Conservation (phyloP, 2,797 vertebrate species). For the Phaenicophaeus curvirostris region DNA sequence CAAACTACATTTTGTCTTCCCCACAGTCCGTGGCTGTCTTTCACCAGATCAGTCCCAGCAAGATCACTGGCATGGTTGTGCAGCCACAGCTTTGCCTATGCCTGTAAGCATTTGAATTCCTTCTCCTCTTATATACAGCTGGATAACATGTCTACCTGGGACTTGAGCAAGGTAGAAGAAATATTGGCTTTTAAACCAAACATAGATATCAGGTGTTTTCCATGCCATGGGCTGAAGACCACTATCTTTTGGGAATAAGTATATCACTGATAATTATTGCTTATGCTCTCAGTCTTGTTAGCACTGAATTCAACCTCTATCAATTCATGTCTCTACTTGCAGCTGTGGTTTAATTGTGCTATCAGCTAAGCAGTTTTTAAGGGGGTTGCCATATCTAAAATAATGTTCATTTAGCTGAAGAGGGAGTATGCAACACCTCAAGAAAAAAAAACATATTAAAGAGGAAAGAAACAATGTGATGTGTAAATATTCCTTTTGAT, state of each 20-base stretch:
- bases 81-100: not conserved
- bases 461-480: not conserved
- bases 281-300: not conserved
- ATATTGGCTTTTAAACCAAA: not conserved
- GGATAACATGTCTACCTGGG: not conserved
- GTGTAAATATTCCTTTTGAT: constrained; percentile 22
- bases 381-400: not conserved
- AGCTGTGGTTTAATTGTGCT: not conserved
- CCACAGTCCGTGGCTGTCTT: not conserved
- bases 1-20: not conserved
- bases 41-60: not conserved
- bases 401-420: not conserved
- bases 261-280: not conserved
- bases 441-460: constrained; percentile 9
- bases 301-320: not conserved
- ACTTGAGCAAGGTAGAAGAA: not conserved
- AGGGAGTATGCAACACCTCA: not conserved
- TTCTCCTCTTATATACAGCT: not conserved
- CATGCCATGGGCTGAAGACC: not conserved
- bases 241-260: not conserved
- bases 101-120: not conserved
- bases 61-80: not conserved
- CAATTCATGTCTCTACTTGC: not conserved
- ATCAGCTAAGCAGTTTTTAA: not conserved
- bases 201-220: not conserved